Conservation (phyloP, 2,797 vertebrate genomes). For the Florisuga fusca region DNA sequence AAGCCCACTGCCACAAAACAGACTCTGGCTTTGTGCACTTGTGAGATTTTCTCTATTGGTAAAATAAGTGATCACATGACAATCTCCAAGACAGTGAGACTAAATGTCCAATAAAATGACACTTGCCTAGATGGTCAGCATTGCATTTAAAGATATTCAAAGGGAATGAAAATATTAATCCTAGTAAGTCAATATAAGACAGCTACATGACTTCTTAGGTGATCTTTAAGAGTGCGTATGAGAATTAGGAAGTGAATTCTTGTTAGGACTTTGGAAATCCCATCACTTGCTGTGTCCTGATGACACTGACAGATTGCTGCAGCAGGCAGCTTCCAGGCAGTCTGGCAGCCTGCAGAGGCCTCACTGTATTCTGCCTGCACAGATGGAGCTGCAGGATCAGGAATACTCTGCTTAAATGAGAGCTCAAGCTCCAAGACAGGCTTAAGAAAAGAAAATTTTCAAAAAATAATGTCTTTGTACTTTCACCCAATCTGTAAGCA, state of each 20-base stretch:
- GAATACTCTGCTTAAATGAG: neutral
- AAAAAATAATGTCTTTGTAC: neutral
- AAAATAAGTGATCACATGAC: neutral
- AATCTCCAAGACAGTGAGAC: neutral
- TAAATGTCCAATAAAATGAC: neutral
- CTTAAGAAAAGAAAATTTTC: neutral
- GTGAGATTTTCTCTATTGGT: neutral
- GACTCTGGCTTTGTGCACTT: neutral
- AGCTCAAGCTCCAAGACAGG: neutral
- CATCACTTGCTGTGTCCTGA: neutral
- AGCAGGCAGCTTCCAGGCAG: neutral
- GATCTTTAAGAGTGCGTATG: neutral
- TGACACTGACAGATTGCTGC: neutral
- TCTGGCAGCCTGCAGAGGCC: neutral
- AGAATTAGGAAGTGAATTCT: neutral
- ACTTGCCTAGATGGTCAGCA: neutral
- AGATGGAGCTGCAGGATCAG: neutral
- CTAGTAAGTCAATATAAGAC: neutral
- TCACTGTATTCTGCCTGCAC: neutral
- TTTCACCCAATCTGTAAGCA: neutral
- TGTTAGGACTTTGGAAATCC: neutral
- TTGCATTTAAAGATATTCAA: neutral
- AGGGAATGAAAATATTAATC: neutral
- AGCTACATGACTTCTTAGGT: rapidly evolving
- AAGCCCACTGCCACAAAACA: neutral